These are phyloP conservation scores for Nebria ingens DNA, from an alignment of 1,140 invertebrate genomes.

Conservation along the genomic window DNA sequence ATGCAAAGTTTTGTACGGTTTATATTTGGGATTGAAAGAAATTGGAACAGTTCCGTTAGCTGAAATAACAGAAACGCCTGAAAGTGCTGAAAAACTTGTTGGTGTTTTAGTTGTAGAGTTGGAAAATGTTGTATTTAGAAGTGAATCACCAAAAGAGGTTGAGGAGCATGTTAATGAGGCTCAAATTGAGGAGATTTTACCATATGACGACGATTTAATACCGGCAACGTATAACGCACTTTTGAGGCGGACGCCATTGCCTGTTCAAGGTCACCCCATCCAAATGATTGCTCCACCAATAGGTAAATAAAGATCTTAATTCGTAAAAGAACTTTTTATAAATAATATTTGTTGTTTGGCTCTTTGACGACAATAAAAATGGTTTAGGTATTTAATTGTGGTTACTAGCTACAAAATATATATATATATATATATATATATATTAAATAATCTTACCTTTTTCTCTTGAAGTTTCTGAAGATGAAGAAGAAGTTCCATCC, in stretches of 20 bases:
- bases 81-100: not conserved
- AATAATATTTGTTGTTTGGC: too few species aligned
- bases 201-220: constrained; percentile 23
- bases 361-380: too few species aligned
- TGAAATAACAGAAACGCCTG: not conserved
- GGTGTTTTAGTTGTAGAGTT: not conserved
- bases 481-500: constrained; percentile 74
- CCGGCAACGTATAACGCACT: constrained; percentile 27
- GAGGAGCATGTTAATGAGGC: constrained; percentile 10
- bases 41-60: not conserved
- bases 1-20: constrained; percentile 21
- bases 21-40: not conserved
- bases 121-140: not conserved
- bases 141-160: not conserved
- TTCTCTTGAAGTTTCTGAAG: constrained; percentile 53
- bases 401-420: too few species aligned
- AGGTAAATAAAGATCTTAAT: too few species aligned
- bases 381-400: too few species aligned
- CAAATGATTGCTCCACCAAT: constrained; percentile 19
- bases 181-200: constrained; percentile 7
- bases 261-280: constrained; percentile 22
- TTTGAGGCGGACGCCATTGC: constrained; percentile 26
- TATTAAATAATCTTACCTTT: constrained; percentile 6
- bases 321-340: too few species aligned
- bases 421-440: too few species aligned